phyloP scores from a whole-genome alignment of 1,140 invertebrate genomes.

The Leptestheria dahalacensis region DNA sequence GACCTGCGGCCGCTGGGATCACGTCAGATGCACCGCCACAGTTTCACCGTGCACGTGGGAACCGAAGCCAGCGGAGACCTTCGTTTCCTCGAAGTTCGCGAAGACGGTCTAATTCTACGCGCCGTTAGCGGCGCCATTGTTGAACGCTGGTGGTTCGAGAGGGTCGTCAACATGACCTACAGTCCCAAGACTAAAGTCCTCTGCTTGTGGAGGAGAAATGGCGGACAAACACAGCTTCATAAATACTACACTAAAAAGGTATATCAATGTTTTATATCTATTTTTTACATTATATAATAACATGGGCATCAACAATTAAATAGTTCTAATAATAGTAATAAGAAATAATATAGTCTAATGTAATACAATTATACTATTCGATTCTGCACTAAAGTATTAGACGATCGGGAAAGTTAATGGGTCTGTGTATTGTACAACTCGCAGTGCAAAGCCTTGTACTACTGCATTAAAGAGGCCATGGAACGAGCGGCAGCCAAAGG shows the following conservation, averaged over 20 bases:
- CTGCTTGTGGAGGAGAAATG: conserved; percentile 84
- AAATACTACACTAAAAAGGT: conserved; percentile 99
- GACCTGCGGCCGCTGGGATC: conserved; percentile 78
- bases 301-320: too few relatives aligned
- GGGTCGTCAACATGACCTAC: conserved; percentile 98
- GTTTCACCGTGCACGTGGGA: conserved; percentile 93
- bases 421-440: conserved; percentile 25
- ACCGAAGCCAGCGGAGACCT: conserved; percentile 78
- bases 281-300: too few relatives aligned
- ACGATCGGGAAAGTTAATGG: too few relatives aligned
- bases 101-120: conserved; percentile 88
- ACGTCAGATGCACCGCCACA: conserved; percentile 84
- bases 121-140: conserved; percentile 87
- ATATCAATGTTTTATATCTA: conserved; percentile 18
- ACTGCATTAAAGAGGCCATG: conserved; percentile 97
- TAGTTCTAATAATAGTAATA: too few relatives aligned
- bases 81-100: conserved; percentile 93
- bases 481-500: conserved; percentile 79
- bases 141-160: conserved; percentile 97
- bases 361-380: too few relatives aligned
- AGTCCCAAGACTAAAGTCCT: conserved; percentile 94
- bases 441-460: conserved; percentile 96
- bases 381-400: too few relatives aligned
- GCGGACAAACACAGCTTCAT: conserved; percentile 81
- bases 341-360: too few relatives aligned